Percentiles rank a stretch among this genome's conserved stretches.
These are phyloP conservation scores for Caenorhabditis doughertyi DNA, from an alignment of 2,888 invertebrate genomes.

Conservation along the genomic window DNA sequence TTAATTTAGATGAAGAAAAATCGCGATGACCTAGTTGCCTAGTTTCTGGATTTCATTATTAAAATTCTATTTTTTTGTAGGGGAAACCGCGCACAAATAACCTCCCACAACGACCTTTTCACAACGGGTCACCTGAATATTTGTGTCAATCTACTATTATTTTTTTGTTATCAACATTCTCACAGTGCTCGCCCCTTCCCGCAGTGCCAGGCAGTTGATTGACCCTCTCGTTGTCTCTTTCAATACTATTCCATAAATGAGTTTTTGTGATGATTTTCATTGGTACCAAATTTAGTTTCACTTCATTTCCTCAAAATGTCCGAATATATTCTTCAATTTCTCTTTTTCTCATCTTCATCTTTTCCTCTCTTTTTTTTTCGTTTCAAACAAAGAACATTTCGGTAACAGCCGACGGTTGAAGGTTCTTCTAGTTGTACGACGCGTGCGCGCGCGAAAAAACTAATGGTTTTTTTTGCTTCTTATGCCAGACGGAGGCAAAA, in stretches of 20 bases:
- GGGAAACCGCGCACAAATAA: not conserved
- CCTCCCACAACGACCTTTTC: conserved; percentile 24
- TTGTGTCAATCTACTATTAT: conserved; percentile 26
- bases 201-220: conserved; percentile 61
- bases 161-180: conserved; percentile 40
- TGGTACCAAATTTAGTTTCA: conserved; percentile 5
- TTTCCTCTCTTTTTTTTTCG: not conserved
- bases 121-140: conserved; percentile 50
- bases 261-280: conserved; percentile 25
- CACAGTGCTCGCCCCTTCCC: conserved; percentile 44
- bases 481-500: conserved; percentile 40
- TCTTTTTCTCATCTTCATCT: conserved; percentile 12
- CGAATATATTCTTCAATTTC: conserved; percentile 20
- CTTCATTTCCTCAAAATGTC: conserved; percentile 12
- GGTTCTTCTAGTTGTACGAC: conserved; percentile 45
- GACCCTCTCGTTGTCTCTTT: conserved; percentile 42
- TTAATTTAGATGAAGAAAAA: no score
- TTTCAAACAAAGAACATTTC: conserved; percentile 60
- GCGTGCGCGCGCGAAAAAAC: conserved; percentile 55
- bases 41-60: no score
- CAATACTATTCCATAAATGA: conserved; percentile 22
- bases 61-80: not conserved
- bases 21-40: no score
- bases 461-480: conserved; percentile 49
- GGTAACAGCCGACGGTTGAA: conserved; percentile 58